phyloP scores from a whole-genome alignment of 2,113 vertebrate genomes.

The Phoxinus phoxinus region DNA sequence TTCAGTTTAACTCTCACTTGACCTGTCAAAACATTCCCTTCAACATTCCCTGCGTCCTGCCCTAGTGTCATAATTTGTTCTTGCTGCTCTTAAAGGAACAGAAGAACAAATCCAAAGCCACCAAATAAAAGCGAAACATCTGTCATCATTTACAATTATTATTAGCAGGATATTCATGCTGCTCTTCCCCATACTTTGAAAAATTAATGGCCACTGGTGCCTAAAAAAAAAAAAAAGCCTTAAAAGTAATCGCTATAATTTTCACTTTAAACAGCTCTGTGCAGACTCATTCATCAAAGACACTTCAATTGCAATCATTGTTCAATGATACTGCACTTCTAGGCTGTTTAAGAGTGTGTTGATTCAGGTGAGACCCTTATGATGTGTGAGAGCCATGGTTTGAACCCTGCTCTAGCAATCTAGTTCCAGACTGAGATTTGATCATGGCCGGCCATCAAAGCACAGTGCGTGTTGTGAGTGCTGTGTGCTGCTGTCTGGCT shows the following conservation, averaged over 20 bases:
- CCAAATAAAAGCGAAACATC: not conserved
- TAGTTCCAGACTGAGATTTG: conserved; percentile 25
- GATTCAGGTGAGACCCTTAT: not conserved
- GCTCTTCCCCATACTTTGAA: not conserved
- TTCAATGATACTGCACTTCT: not conserved
- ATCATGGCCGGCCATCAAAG: conserved; percentile 14
- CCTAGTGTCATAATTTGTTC: not conserved
- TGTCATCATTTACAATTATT: too few relatives aligned
- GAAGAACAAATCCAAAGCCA: not conserved
- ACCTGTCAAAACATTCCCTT: not conserved
- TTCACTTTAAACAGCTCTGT: not conserved
- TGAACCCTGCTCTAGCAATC: not conserved
- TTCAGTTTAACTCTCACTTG: not conserved
- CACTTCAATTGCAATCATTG: not conserved
- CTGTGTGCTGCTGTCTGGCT: not conserved
- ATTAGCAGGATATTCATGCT: not conserved
- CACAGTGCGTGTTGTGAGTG: not conserved
- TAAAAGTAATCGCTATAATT: too few relatives aligned
- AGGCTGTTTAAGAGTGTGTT: not conserved
- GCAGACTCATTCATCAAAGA: not conserved
- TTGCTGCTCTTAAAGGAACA: not conserved
- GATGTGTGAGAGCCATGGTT: not conserved
- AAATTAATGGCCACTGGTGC: not conserved
- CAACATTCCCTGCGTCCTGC: not conserved
- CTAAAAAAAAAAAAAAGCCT: too few relatives aligned